Evolutionary conservation across 2,113 vertebrate genomes (phyloP).

Genomic region (Quiscalus mexicanus): DNA sequence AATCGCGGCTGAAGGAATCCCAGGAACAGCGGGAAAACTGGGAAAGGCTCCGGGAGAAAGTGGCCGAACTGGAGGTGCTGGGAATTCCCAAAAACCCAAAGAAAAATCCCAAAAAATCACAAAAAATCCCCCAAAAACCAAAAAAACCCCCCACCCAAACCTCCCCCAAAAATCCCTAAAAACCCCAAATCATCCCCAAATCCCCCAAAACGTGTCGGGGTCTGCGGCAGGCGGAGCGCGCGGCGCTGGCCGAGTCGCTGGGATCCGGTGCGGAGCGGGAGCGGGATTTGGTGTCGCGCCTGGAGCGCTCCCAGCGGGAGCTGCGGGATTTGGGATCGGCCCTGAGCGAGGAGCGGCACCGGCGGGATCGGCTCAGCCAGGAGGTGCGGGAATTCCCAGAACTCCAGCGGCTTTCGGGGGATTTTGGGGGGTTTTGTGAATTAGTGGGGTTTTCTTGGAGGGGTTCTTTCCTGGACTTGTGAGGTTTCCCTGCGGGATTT

Average conservation of each 20-base stretch:
- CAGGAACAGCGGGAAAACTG: background rate
- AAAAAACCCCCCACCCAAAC: too few species aligned
- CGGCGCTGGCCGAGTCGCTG: background rate
- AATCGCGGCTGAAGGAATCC: background rate
- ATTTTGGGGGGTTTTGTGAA: too few species aligned
- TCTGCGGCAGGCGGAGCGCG: background rate
- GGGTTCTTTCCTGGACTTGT: too few species aligned
- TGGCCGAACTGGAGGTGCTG: background rate
- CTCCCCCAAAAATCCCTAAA: too few species aligned
- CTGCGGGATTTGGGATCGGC: background rate
- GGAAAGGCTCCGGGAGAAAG: background rate
- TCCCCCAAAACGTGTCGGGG: too few species aligned
- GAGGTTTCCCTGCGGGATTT: too few species aligned
- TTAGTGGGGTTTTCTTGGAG: too few species aligned
- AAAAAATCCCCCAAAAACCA: too few species aligned
- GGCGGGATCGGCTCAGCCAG: background rate
- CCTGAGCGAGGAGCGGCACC: background rate
- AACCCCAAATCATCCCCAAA: too few species aligned
- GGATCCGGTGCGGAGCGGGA: background rate
- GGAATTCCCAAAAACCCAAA: background rate
- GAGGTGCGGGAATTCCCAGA: background rate
- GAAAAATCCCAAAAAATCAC: background rate
- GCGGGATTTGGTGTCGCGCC: background rate
- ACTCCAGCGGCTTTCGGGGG: fast-evolving
- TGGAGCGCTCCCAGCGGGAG: background rate